phyloP scores from a whole-genome alignment of 2,888 invertebrate genomes.

The Orgyia antiqua region DNA sequence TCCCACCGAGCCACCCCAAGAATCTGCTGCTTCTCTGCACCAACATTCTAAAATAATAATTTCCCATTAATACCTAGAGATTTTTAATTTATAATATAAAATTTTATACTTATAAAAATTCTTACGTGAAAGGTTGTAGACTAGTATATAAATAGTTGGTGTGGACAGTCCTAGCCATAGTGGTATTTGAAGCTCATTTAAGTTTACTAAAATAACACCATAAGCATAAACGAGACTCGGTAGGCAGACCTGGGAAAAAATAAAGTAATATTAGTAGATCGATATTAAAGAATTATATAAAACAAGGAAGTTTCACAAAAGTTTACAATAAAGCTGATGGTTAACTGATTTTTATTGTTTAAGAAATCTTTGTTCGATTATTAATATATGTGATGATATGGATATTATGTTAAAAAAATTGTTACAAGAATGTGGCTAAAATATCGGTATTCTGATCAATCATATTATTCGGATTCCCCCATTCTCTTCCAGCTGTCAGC shows the following conservation, averaged over 20 bases:
- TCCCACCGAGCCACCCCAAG: constrained; percentile 61
- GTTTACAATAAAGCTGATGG: too few species aligned
- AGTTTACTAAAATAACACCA: constrained; percentile 56
- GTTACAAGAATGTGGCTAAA: too few species aligned
- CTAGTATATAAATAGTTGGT: constrained; percentile 54
- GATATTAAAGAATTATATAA: too few species aligned
- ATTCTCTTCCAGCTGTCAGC: too few species aligned
- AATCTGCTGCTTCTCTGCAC: constrained; percentile 70
- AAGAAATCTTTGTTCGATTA: too few species aligned
- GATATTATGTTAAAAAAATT: too few species aligned
- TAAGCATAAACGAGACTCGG: constrained; percentile 63
- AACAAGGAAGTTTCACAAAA: too few species aligned
- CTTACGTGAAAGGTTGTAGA: constrained; percentile 65
- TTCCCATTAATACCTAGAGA: neutral
- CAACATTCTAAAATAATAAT: constrained; percentile 54
- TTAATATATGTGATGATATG: too few species aligned
- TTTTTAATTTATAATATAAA: neutral
- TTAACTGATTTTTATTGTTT: too few species aligned
- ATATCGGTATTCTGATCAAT: too few species aligned
- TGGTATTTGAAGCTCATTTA: constrained; percentile 46
- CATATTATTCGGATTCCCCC: too few species aligned
- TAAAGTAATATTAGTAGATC: constrained; percentile 4
- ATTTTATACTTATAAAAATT: neutral
- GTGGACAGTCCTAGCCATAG: constrained; percentile 54
- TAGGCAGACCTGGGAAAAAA: constrained; percentile 49